phyloP scores from a whole-genome alignment of 1,140 invertebrate species.

The Polypedilum pembai region DNA sequence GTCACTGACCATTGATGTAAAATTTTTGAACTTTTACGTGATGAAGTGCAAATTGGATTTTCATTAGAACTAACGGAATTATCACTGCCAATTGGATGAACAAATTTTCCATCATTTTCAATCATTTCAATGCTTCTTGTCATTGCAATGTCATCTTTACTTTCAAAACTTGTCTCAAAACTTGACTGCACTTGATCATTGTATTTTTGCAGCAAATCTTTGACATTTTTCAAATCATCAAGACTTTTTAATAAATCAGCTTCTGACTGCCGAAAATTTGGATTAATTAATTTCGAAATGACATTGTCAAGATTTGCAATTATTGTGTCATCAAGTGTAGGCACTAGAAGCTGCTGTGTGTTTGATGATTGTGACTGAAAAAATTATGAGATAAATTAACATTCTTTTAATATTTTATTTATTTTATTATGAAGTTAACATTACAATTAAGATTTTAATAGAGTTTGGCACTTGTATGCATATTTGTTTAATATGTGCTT shows the following conservation, averaged over 20 bases:
- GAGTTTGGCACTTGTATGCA: no score
- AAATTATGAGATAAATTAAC: no score
- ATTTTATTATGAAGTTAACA: no score
- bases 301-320: constrained; percentile 2
- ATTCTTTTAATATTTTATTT: no score
- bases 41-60: not conserved
- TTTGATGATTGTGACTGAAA: no score
- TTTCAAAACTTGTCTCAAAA: not conserved
- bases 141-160: not conserved
- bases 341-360: not conserved
- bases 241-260: constrained; percentile 8
- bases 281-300: not conserved
- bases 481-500: no score
- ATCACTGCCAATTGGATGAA: not conserved
- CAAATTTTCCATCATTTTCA: not conserved
- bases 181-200: not conserved
- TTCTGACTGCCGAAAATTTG: not conserved
- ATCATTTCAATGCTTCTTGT: constrained; percentile 19
- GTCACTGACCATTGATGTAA: not conserved
- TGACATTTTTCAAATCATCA: not conserved
- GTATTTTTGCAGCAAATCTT: not conserved
- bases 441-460: no score
- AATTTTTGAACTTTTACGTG: not conserved
- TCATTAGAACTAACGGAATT: not conserved
- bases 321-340: not conserved